phyloP scores from a whole-genome alignment of 1,140 invertebrate genomes.

The Sycobia sp. region DNA sequence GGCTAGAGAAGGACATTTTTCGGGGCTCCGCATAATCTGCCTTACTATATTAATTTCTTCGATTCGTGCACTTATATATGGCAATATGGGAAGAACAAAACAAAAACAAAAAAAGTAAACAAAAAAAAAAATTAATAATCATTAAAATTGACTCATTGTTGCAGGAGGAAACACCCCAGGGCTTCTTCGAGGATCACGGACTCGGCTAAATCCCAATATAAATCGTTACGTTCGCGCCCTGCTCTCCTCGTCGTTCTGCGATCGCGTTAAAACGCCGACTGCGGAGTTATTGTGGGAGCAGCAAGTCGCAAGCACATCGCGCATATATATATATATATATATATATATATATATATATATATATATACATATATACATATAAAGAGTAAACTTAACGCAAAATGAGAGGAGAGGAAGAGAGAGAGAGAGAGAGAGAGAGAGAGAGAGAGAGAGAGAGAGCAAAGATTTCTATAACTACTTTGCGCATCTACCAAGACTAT shows the following conservation, averaged over 20 bases:
- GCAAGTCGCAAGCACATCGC: not conserved
- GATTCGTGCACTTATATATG: not conserved
- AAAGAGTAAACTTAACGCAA: too few species aligned
- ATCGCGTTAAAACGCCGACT: slow-evolving; percentile 4
- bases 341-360: too few species aligned
- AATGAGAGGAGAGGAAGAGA: too few species aligned
- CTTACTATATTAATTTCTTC: not conserved
- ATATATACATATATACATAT: too few species aligned
- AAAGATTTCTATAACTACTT: too few species aligned
- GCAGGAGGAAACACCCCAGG: slow-evolving; percentile 97
- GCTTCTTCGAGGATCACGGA: slow-evolving; percentile 98
- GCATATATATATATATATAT: too few species aligned
- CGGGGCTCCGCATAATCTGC: not conserved
- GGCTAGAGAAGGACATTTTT: slow-evolving; percentile 18
- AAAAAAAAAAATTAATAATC: too few species aligned
- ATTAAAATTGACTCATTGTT: too few species aligned
- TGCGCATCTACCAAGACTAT: too few species aligned
- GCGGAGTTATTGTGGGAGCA: not conserved
- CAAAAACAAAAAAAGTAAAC: not conserved
- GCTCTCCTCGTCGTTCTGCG: slow-evolving; percentile 5
- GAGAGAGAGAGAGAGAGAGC: too few species aligned
- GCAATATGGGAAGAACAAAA: slow-evolving; percentile 14
- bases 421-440: too few species aligned
- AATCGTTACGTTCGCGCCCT: too few species aligned
- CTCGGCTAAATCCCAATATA: slow-evolving; percentile 75